phyloP scores from a whole-genome alignment of 2,797 vertebrate species.

The Macropus fuliginosus region DNA sequence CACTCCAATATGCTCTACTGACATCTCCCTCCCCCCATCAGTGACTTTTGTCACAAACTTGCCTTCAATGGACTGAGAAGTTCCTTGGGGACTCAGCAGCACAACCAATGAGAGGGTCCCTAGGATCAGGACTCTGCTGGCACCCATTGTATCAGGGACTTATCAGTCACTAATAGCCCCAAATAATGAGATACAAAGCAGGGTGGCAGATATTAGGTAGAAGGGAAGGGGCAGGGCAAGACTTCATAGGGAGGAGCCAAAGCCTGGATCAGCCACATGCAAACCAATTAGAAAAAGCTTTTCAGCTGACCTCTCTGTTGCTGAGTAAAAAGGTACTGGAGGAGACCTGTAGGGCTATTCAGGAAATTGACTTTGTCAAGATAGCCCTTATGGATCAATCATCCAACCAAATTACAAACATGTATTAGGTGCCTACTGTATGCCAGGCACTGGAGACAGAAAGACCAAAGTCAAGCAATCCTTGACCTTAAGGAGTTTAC shows the following conservation, averaged over 20 bases:
- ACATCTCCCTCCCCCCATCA: neutral
- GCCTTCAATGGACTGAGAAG: slow-evolving; percentile 52
- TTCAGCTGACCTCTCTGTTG: slow-evolving; percentile 14
- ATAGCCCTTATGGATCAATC: neutral
- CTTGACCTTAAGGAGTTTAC: too few species aligned
- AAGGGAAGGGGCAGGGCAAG: slow-evolving; percentile 11
- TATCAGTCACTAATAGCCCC: neutral
- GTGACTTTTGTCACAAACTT: slow-evolving; percentile 36
- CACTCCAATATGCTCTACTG: neutral
- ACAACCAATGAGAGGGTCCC: slow-evolving; percentile 15
- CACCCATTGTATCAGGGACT: slow-evolving; percentile 38
- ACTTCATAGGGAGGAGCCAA: neutral
- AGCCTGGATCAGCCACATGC: neutral
- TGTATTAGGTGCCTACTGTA: too few species aligned
- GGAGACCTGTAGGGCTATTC: neutral
- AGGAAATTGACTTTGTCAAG: neutral
- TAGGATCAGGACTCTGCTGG: slow-evolving; percentile 4
- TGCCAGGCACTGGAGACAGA: too few species aligned
- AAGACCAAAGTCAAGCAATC: too few species aligned
- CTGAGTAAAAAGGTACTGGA: slow-evolving; percentile 36
- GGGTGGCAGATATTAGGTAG: neutral
- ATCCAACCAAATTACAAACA: too few species aligned
- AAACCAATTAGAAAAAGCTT: slow-evolving; percentile 67
- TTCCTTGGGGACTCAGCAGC: slow-evolving; percentile 34
- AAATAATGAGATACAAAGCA: neutral